These are phyloP conservation scores for Ricordea florida DNA, from an alignment of 92 coral and sea anemone genomes.

Conservation along the genomic window DNA sequence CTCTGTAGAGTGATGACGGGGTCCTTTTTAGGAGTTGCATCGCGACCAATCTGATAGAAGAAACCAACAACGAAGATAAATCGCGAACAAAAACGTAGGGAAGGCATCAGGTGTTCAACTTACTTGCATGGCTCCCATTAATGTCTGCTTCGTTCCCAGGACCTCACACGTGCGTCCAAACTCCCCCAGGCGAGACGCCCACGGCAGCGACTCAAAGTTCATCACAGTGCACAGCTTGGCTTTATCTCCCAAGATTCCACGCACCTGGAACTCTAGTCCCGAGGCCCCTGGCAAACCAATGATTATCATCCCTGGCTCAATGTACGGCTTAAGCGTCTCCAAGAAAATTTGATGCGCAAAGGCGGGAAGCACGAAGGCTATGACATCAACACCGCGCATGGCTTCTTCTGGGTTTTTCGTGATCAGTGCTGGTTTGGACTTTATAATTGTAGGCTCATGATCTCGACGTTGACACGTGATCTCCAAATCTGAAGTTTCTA, in stretches of 20 bases:
- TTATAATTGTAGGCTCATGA: constrained; percentile 3
- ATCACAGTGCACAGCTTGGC: constrained; percentile 35
- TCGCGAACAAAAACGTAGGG: too few species aligned
- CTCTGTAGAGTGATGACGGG: constrained; percentile 38
- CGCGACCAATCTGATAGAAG: not conserved
- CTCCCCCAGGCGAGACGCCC: constrained; percentile 67
- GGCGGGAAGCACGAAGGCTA: constrained; percentile 68
- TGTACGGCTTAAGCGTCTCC: constrained; percentile 51
- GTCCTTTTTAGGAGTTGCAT: constrained; percentile 39
- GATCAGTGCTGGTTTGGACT: constrained; percentile 40
- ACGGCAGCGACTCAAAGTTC: constrained; percentile 68
- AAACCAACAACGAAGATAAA: not conserved
- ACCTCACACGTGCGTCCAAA: constrained; percentile 61
- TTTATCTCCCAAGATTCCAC: constrained; percentile 51
- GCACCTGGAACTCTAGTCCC: constrained; percentile 68
- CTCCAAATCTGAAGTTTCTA: constrained; percentile 31
- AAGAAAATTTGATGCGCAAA: constrained; percentile 68
- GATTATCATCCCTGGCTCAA: constrained; percentile 67
- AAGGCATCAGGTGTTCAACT: constrained; percentile 1
- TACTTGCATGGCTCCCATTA: constrained; percentile 52
- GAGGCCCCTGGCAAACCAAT: constrained; percentile 71
- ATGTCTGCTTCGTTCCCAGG: constrained; percentile 53
- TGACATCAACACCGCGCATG: constrained; percentile 68
- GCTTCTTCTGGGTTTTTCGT: constrained; percentile 70
- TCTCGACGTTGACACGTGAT: constrained; percentile 31